Evolutionary conservation across 2,888 invertebrate genomes (phyloP).

Genomic region (Drosophila antonietae): DNA sequence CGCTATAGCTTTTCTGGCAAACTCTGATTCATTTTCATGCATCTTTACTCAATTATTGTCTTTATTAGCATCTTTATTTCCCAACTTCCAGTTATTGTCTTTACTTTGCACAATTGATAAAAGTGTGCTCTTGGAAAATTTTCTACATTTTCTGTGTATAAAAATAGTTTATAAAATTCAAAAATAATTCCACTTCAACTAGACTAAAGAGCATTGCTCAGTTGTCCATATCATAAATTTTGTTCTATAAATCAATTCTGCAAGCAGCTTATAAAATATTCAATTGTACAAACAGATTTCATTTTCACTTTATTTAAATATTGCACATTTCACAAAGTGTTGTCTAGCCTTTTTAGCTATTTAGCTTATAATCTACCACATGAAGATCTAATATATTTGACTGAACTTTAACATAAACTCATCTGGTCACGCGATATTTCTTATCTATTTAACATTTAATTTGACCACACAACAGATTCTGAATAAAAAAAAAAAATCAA

Average conservation of each 20-base stretch:
- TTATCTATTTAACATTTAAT: not conserved
- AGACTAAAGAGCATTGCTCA: not conserved
- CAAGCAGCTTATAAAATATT: not conserved
- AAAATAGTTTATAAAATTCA: too few relatives aligned
- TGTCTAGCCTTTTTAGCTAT: too few relatives aligned
- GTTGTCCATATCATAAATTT: not conserved
- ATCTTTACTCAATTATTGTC: too few relatives aligned
- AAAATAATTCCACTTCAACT: not conserved
- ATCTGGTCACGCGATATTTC: conserved; percentile 18
- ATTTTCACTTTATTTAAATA: not conserved
- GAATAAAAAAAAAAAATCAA: not conserved
- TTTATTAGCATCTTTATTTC: too few relatives aligned
- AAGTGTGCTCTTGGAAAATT: too few relatives aligned
- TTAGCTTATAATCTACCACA: not conserved
- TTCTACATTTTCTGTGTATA: too few relatives aligned
- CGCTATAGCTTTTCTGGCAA: too few relatives aligned
- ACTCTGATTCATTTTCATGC: too few relatives aligned
- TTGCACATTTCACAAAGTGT: not conserved
- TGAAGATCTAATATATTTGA: not conserved
- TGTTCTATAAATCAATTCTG: not conserved
- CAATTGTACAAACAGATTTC: not conserved
- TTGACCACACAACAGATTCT: not conserved
- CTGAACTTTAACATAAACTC: not conserved
- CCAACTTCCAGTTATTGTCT: too few relatives aligned
- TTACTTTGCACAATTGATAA: too few relatives aligned